phyloP scores from a whole-genome alignment of 2,888 invertebrate genomes.

The Lapara coniferarum region DNA sequence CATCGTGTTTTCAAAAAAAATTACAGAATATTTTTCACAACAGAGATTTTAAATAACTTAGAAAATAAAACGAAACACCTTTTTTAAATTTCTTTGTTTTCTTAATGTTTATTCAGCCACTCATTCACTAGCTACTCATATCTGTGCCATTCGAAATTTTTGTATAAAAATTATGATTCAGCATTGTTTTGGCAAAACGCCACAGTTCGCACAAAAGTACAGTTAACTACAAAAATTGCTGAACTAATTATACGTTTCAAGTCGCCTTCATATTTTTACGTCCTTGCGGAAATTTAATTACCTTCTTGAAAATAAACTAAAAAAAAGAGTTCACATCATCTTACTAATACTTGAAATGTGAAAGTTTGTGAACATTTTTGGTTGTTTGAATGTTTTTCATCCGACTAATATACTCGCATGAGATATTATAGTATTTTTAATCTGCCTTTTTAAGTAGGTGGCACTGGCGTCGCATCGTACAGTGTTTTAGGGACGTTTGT shows the following conservation, averaged over 20 bases:
- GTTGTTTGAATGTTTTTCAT: too few species aligned
- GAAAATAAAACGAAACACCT: background rate
- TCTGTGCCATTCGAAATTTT: constrained; percentile 13
- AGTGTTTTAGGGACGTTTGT: too few species aligned
- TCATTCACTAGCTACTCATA: background rate
- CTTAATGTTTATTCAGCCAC: background rate
- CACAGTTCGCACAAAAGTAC: background rate
- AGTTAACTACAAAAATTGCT: too few species aligned
- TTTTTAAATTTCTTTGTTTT: background rate
- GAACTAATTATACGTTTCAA: too few species aligned
- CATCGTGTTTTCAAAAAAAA: background rate
- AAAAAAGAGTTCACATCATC: background rate
- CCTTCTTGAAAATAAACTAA: background rate
- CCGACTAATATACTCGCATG: too few species aligned
- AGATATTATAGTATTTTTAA: too few species aligned
- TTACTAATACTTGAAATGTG: background rate
- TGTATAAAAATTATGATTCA: constrained; percentile 12
- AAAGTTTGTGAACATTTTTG: background rate
- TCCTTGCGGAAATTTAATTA: too few species aligned
- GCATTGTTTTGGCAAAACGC: constrained; percentile 16
- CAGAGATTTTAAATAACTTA: background rate
- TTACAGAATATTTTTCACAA: too few species aligned
- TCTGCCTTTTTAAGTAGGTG: too few species aligned
- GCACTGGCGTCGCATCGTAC: too few species aligned
- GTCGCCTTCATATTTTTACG: too few species aligned